Evolutionary conservation across 2,797 vertebrate genomes (phyloP).

Genomic region (Falco concolor): DNA sequence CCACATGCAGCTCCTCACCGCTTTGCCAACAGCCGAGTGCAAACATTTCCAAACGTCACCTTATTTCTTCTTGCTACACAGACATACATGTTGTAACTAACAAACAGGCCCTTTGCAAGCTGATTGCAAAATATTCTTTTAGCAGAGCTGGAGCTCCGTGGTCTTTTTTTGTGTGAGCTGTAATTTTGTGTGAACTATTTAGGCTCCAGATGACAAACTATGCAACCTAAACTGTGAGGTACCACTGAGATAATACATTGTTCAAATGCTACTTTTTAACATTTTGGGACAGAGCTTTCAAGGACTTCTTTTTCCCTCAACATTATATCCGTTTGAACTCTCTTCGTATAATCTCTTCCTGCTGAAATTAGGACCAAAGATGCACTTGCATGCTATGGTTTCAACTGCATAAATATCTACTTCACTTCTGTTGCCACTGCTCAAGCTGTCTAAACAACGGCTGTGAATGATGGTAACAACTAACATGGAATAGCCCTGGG

Average conservation of each 20-base stretch:
- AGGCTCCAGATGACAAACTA: not conserved
- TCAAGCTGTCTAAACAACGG: conserved; percentile 93
- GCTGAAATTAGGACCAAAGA: conserved; percentile 45
- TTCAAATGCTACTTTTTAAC: not conserved
- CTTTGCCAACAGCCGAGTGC: not conserved
- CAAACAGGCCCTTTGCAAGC: not conserved
- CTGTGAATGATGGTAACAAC: conserved; percentile 76
- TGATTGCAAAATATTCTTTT: not conserved
- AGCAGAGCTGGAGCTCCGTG: not conserved
- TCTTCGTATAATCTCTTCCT: not conserved
- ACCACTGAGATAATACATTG: not conserved
- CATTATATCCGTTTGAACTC: not conserved
- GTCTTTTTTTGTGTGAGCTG: not conserved
- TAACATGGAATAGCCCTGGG: conserved; percentile 84
- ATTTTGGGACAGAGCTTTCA: not conserved
- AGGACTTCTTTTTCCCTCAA: not conserved
- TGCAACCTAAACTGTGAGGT: not conserved
- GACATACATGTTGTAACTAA: fast-evolving
- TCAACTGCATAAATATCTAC: conserved; percentile 45
- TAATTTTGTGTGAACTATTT: not conserved
- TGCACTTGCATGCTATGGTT: conserved; percentile 51
- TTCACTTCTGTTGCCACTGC: conserved; percentile 31
- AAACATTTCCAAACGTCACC: not conserved
- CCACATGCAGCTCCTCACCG: not conserved
- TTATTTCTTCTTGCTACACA: not conserved